phyloP scores from a whole-genome alignment of 2,888 invertebrate species.

The Acanthacorydalis orientalis region DNA sequence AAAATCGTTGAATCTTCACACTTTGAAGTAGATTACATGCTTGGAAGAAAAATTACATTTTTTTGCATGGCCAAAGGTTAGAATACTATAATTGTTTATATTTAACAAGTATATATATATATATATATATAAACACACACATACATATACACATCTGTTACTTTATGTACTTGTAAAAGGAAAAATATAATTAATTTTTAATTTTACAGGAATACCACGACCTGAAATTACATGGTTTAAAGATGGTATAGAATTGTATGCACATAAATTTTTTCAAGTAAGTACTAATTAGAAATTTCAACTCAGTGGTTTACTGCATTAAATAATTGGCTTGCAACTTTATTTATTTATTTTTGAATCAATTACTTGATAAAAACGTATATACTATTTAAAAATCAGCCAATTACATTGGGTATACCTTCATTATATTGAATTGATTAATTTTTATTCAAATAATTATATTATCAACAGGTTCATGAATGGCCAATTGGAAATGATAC shows the following conservation, averaged over 20 bases:
- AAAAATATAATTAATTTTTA: not conserved
- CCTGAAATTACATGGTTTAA: constrained; percentile 66
- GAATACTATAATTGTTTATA: constrained; percentile 2
- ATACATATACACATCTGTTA: not conserved
- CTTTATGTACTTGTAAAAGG: not conserved
- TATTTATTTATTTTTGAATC: too few relatives aligned
- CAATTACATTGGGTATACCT: not conserved
- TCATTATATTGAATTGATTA: not conserved
- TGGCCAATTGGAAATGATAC: constrained; percentile 46
- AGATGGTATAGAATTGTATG: constrained; percentile 57
- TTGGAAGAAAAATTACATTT: constrained; percentile 59
- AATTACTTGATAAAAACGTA: too few relatives aligned
- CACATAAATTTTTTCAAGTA: constrained; percentile 52
- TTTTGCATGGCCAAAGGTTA: constrained; percentile 52
- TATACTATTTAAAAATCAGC: too few relatives aligned
- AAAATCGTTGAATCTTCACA: constrained; percentile 51
- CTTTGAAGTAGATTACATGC: constrained; percentile 53
- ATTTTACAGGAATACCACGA: constrained; percentile 35
- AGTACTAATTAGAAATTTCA: not conserved
- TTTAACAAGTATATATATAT: not conserved
- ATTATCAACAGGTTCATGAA: constrained; percentile 38
- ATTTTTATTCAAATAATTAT: not conserved
- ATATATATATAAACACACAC: not conserved
- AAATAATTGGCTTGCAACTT: too few relatives aligned
- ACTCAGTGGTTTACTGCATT: too few relatives aligned